phyloP scores from a whole-genome alignment of 2,888 invertebrate genomes.

The Eupithecia pulchellata region DNA sequence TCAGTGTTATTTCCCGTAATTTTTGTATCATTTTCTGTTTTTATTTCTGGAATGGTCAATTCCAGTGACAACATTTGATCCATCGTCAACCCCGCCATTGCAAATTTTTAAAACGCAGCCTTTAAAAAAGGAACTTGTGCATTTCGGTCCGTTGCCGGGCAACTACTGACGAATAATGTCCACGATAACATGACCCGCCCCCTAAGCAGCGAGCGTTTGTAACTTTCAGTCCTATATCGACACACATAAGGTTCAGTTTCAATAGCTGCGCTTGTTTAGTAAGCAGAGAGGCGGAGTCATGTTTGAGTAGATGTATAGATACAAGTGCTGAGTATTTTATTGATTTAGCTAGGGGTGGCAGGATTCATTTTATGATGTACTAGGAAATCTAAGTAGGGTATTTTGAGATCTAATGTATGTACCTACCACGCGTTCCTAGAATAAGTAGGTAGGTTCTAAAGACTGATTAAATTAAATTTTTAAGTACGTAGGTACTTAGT shows the following conservation, averaged over 20 bases:
- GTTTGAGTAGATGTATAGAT: conserved; percentile 16
- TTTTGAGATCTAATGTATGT: neutral
- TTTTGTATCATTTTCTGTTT: neutral
- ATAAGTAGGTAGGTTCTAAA: neutral
- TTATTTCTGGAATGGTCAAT: neutral
- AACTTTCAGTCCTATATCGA: neutral
- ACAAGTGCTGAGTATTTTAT: neutral
- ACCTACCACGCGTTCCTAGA: neutral
- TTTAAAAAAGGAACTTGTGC: neutral
- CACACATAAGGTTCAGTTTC: conserved; percentile 14
- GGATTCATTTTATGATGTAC: neutral
- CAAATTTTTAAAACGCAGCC: neutral
- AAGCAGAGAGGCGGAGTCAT: conserved; percentile 10
- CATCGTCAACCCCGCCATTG: neutral
- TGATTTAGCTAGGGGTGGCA: neutral
- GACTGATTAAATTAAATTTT: neutral
- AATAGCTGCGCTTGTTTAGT: neutral
- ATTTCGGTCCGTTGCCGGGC: neutral
- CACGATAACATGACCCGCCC: conserved; percentile 27
- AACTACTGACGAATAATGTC: conserved; percentile 13
- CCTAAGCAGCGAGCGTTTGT: neutral
- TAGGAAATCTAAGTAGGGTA: neutral
- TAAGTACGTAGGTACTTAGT: neutral
- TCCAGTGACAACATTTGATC: conserved; percentile 8
- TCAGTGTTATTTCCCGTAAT: neutral